phyloP scores from a whole-genome alignment of 2,888 invertebrate species.

The Sarcophaga carnaria region DNA sequence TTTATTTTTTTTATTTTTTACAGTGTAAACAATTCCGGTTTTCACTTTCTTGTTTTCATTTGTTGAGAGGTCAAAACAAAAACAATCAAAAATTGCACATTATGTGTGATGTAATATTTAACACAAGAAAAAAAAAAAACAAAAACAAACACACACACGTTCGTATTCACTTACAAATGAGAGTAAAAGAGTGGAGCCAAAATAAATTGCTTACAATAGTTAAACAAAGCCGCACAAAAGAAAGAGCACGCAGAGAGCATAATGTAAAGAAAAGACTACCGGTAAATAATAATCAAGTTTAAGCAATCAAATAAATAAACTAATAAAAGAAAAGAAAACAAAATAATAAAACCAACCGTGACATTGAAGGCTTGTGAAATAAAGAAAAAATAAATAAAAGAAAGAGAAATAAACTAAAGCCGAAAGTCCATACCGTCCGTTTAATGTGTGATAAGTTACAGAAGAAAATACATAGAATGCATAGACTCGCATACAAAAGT shows the following conservation, averaged over 20 bases:
- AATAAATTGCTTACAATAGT: slow-evolving; percentile 4
- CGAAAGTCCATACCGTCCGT: too few relatives aligned
- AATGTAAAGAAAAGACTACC: slow-evolving; percentile 24
- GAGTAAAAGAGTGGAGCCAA: neutral
- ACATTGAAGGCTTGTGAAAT: slow-evolving; percentile 57
- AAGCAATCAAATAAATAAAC: too few relatives aligned
- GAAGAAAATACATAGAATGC: too few relatives aligned
- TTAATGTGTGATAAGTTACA: too few relatives aligned
- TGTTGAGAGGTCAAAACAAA: neutral
- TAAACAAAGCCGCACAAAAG: slow-evolving; percentile 10
- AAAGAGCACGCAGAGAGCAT: slow-evolving; percentile 10
- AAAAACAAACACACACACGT: too few relatives aligned
- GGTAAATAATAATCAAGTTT: slow-evolving; percentile 3
- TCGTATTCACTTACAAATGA: neutral
- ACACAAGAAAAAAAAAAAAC: neutral
- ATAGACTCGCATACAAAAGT: too few relatives aligned
- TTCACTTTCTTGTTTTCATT: neutral
- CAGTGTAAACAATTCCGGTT: slow-evolving; percentile 54
- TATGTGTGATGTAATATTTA: neutral
- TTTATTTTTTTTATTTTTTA: neutral
- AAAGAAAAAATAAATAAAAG: slow-evolving; percentile 13
- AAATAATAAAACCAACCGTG: slow-evolving; percentile 45
- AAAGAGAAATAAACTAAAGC: neutral
- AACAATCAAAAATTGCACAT: neutral
- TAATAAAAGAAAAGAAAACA: slow-evolving; percentile 33